Conservation (phyloP, 2,888 invertebrate species). For the Brachyptera risi region DNA sequence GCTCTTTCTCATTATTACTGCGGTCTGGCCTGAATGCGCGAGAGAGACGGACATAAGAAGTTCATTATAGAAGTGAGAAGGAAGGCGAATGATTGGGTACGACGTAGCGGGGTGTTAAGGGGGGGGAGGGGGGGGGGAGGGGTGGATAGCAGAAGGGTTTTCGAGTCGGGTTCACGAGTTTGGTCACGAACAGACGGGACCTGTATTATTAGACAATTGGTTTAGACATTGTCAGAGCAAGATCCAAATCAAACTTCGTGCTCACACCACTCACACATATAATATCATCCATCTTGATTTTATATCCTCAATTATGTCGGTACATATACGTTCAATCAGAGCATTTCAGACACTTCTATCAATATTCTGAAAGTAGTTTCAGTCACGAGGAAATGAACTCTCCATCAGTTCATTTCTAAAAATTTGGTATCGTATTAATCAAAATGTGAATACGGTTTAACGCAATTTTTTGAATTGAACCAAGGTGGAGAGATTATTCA, state of each 20-base stretch:
- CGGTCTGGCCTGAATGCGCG: background rate
- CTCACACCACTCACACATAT: too few relatives aligned
- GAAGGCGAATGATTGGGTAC: background rate
- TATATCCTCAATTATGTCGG: too few relatives aligned
- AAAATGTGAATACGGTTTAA: too few relatives aligned
- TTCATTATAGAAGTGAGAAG: background rate
- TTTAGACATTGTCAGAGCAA: slow-evolving; percentile 8
- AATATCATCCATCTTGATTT: too few relatives aligned
- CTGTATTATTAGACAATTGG: slow-evolving; percentile 19
- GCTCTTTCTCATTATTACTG: slow-evolving; percentile 11
- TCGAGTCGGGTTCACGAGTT: slow-evolving; percentile 4
- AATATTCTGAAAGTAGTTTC: too few relatives aligned
- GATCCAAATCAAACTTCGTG: slow-evolving; percentile 8
- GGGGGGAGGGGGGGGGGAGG: background rate
- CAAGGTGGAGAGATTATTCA: too few relatives aligned
- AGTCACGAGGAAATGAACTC: too few relatives aligned
- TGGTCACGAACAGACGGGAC: slow-evolving; percentile 14
- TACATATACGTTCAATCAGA: too few relatives aligned
- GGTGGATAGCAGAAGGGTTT: background rate
- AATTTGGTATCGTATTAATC: too few relatives aligned
- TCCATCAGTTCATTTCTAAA: too few relatives aligned
- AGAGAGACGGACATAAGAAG: background rate
- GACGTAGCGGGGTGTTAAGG: background rate
- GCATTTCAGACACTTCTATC: too few relatives aligned
- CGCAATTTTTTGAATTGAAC: too few relatives aligned